These are phyloP conservation scores for Microtus ochrogaster DNA, from an alignment of 2,113 vertebrate species.

Conservation along the genomic window DNA sequence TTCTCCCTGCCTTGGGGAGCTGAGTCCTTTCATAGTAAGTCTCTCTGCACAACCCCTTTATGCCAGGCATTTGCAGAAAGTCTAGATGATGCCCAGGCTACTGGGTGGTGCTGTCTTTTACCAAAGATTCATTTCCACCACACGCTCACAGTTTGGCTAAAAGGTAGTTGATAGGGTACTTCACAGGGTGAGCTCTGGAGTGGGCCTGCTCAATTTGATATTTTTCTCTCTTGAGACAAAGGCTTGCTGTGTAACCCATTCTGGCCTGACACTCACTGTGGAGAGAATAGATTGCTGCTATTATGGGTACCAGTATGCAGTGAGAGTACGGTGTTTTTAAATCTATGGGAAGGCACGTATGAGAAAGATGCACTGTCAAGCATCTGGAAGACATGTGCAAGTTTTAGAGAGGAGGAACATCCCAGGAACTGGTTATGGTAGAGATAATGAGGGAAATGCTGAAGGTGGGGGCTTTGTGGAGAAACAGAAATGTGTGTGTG, in stretches of 20 bases:
- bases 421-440: neutral
- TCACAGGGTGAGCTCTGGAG: neutral
- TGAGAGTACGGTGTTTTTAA: neutral
- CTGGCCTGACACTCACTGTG: neutral
- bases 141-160: neutral
- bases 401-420: neutral
- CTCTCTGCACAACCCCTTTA: neutral
- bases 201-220: neutral
- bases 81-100: neutral
- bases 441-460: neutral
- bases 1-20: neutral
- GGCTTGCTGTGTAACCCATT: neutral
- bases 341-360: neutral
- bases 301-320: neutral
- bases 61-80: neutral
- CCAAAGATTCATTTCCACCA: neutral
- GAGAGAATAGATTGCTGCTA: neutral
- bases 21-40: neutral
- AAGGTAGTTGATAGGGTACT: neutral
- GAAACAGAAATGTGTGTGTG: neutral
- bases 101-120: rapidly evolving
- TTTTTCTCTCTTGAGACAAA: neutral
- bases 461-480: too few species aligned
- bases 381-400: neutral
- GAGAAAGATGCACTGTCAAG: neutral